Evolutionary conservation across 2,888 invertebrate genomes (phyloP), one percentile per base, ranked within the genome.

Genomic region (Bugula neritina): DNA sequence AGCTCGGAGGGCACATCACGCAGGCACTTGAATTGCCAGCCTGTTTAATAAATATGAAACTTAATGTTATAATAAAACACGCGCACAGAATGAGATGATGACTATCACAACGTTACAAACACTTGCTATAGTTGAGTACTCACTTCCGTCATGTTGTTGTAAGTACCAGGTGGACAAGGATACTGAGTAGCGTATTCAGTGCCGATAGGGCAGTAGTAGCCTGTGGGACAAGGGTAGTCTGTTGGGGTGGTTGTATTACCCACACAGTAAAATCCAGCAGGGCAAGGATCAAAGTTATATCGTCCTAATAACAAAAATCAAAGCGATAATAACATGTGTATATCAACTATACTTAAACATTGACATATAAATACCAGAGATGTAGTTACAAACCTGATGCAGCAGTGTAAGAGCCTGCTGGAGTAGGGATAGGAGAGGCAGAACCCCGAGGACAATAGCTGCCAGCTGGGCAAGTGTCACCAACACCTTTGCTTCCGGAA

Each of bases 361-460:
- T n/a, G n/a, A n/a, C n/a, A n/a, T n/a, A n/a, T n/a, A n/a, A n/a
- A n/a, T n/a, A n/a, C n/a, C n/a, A n/a, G n/a, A n/a, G n/a, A n/a
- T n/a, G n/a, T n/a, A n/a, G n/a, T 43, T 17, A 72, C 76, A 74
- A 74, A 81, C 81, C 76, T 71, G 74, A 74, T n/a, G 73, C 75
- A 35, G 74, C 71, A 34, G 77, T 79, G 75, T 77, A 82, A 3
- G 78, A 76, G 69, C 82, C 82, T 27, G 81, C 75, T n/a, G 77
- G 72, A 75, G 82, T 81, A 34, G 77, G 73, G 25, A 74, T 74
- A 0, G 79, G 78, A 21, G 71, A 27, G 2, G 78, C 35, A 1
- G 80, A 77, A 23, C 81, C 81, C n/a, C 71, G 71, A 3, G 81
- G 81, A 74, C 82, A 82, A 76, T 80, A 82, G 57, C 76, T 76